These are phyloP conservation scores for Papilio dardanus DNA, from an alignment of 1,140 invertebrate genomes.

Conservation along the genomic window DNA sequence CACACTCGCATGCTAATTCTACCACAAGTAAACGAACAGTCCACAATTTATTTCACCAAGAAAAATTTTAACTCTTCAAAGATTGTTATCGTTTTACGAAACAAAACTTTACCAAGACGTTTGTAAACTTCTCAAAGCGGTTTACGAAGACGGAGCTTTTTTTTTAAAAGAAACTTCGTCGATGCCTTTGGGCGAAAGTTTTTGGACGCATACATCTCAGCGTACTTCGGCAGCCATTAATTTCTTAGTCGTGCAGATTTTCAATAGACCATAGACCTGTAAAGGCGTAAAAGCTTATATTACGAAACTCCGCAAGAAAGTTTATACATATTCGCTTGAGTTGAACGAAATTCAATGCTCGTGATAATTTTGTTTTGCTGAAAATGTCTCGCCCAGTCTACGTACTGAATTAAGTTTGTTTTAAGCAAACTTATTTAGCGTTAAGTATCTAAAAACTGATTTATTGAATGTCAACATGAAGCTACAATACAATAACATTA, in stretches of 20 bases:
- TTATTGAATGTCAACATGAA: too few species aligned
- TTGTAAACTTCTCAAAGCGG: slow-evolving; percentile 35
- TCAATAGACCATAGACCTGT: slow-evolving; percentile 32
- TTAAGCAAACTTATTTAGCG: background rate
- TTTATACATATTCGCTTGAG: background rate
- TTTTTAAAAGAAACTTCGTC: slow-evolving; percentile 4
- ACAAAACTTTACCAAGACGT: slow-evolving; percentile 30
- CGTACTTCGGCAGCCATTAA: slow-evolving; percentile 34
- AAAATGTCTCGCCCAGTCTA: background rate
- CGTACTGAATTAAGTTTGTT: background rate
- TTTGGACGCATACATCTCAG: slow-evolving; percentile 25
- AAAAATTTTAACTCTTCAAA: slow-evolving; percentile 25
- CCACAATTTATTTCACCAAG: slow-evolving; percentile 10
- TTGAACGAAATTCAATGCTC: background rate
- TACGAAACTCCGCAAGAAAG: slow-evolving; percentile 37
- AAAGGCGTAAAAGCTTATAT: slow-evolving; percentile 32
- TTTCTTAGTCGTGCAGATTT: slow-evolving; percentile 17
- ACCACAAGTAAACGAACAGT: background rate
- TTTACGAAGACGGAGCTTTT: slow-evolving; percentile 2
- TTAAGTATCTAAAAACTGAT: too few species aligned
- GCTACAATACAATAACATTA: too few species aligned
- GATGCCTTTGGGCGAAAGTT: slow-evolving; percentile 33
- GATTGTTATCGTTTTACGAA: slow-evolving; percentile 25
- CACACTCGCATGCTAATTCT: too few species aligned
- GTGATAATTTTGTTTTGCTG: background rate